A percentile compares a stretch with the other conserved stretches of the same genome.
Evolutionary conservation across 2,113 vertebrate species (phyloP).

Genomic region (Oncorhynchus masou): DNA sequence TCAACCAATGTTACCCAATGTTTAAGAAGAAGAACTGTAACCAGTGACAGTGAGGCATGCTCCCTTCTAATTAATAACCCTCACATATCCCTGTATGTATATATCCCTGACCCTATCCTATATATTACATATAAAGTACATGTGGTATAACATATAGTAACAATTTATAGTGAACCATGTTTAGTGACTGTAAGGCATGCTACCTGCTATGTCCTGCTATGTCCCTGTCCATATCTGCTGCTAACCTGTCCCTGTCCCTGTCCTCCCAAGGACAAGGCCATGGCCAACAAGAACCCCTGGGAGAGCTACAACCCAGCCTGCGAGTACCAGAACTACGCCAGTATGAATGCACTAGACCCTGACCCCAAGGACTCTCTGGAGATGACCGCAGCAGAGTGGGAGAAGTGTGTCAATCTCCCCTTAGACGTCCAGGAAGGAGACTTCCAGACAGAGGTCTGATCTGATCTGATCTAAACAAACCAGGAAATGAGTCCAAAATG

Average conservation of each 20-base stretch:
- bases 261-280: conserved; percentile 89
- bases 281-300: conserved; percentile 94
- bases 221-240: conserved; percentile 30
- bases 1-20: not conserved
- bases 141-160: no score
- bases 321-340: conserved; percentile 98
- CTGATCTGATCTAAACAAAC: conserved; percentile 52
- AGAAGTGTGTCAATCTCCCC: conserved; percentile 98
- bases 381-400: conserved; percentile 97
- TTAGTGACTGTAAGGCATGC: no score
- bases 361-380: conserved; percentile 95
- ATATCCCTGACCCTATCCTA: no score
- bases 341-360: conserved; percentile 97
- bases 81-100: no score
- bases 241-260: conserved; percentile 45
- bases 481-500: conserved; percentile 25
- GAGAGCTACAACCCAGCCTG: conserved; percentile 96
- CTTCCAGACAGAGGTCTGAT: conserved; percentile 98
- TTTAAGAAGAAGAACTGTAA: not conserved
- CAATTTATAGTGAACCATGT: no score
- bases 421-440: conserved; percentile 98
- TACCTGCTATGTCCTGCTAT: no score
- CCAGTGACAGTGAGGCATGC: not conserved
- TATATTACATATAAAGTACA: no score
- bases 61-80: not conserved